A percentile compares a stretch with the other conserved stretches of the same genome.
Evolutionary conservation across 2,113 vertebrate genomes (phyloP).

Genomic region (Pangasianodon gigas): DNA sequence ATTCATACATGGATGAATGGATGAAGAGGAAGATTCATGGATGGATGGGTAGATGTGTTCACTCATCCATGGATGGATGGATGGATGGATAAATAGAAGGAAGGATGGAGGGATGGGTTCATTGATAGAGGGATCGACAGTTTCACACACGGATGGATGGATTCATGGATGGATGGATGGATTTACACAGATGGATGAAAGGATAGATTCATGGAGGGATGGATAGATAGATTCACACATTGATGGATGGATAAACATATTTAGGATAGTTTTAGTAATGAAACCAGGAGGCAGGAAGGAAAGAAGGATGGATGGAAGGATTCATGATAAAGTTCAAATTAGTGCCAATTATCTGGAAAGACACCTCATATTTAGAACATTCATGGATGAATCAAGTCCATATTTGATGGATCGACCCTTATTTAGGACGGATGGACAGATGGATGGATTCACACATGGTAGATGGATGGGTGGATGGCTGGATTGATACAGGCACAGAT

Average conservation of each 20-base stretch:
- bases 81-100: background rate
- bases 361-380: background rate
- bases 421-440: no score
- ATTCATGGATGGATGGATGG: conserved; percentile 26
- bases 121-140: background rate
- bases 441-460: background rate
- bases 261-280: background rate
- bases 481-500: background rate
- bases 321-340: no score
- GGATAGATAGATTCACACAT: background rate
- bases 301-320: conserved; percentile 30
- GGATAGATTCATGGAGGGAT: background rate
- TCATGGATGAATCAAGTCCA: no score
- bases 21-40: conserved; percentile 7
- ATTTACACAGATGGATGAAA: background rate
- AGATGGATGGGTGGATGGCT: background rate
- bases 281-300: background rate
- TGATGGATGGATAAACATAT: no score
- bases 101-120: background rate
- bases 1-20: background rate
- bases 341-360: background rate
- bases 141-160: background rate
- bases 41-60: conserved; percentile 22
- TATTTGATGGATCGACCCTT: no score
- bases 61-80: background rate